phyloP scores from a whole-genome alignment of 2,113 vertebrate species.

The Panurus biarmicus region DNA sequence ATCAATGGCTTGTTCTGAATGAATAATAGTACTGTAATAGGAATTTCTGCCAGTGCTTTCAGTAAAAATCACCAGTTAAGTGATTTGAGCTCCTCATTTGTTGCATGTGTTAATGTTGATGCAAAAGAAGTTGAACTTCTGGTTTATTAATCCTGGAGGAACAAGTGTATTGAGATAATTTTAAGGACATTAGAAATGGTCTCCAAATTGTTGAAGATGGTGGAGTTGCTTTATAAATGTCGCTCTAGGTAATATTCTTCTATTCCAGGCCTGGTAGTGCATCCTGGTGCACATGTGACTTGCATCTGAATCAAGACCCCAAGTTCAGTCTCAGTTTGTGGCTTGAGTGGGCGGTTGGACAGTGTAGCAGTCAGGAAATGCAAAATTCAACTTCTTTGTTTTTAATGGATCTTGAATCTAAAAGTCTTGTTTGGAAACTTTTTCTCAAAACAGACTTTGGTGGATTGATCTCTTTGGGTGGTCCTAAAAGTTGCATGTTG shows the following conservation, averaged over 20 bases:
- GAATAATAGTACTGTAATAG: neutral
- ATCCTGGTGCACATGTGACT: neutral
- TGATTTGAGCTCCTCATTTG: neutral
- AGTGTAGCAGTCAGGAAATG: neutral
- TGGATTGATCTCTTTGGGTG: neutral
- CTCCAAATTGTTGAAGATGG: fast-evolving
- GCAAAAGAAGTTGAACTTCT: neutral
- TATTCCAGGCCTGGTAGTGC: neutral
- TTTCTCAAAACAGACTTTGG: neutral
- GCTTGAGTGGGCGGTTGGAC: neutral
- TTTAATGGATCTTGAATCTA: neutral
- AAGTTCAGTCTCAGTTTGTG: neutral
- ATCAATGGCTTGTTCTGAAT: neutral
- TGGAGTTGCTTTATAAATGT: neutral
- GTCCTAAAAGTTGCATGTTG: neutral
- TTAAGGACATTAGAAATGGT: neutral
- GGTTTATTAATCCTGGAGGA: neutral
- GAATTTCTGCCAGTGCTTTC: neutral
- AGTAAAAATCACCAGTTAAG: neutral
- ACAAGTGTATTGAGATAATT: neutral
- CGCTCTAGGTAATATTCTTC: neutral
- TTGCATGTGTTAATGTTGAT: neutral
- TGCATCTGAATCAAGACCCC: neutral
- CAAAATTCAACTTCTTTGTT: neutral
- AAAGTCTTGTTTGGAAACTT: neutral